phyloP scores from a whole-genome alignment of 2,888 invertebrate genomes.

The Coelopa pilipes region DNA sequence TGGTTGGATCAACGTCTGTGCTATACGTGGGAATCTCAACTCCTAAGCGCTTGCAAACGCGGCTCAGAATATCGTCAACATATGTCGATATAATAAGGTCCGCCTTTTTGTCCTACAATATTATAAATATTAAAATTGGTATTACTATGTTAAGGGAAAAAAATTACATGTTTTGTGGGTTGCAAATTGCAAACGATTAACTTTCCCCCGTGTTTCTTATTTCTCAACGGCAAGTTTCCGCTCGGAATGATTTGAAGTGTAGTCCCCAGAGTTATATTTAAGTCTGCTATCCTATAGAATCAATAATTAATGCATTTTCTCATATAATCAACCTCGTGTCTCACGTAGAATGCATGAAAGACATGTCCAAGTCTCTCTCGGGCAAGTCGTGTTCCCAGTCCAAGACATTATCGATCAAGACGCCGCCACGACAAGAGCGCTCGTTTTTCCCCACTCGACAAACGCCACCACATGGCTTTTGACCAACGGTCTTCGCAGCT shows the following conservation, averaged over 20 bases:
- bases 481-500: constrained; percentile 85
- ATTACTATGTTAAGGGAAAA: too few species aligned
- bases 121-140: neutral
- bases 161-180: constrained; percentile 94
- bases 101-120: constrained; percentile 85
- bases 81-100: constrained; percentile 89
- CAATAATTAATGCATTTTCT: neutral
- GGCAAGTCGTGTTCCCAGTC: constrained; percentile 98
- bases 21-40: constrained; percentile 80
- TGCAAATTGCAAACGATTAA: constrained; percentile 96
- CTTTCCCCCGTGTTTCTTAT: constrained; percentile 86
- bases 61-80: constrained; percentile 84
- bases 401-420: constrained; percentile 88
- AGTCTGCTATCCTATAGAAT: constrained; percentile 83
- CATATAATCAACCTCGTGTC: constrained; percentile 3
- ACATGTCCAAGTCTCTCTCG: constrained; percentile 82
- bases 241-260: constrained; percentile 97
- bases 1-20: constrained; percentile 74
- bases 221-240: constrained; percentile 89
- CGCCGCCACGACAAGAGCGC: constrained; percentile 90
- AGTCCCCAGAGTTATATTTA: constrained; percentile 96
- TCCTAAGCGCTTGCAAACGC: constrained; percentile 78
- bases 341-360: constrained; percentile 82
- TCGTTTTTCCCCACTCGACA: constrained; percentile 70
- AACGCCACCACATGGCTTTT: constrained; percentile 74